Conservation (phyloP, 2,797 vertebrate species). For the Triplophysa bombifrons region DNA sequence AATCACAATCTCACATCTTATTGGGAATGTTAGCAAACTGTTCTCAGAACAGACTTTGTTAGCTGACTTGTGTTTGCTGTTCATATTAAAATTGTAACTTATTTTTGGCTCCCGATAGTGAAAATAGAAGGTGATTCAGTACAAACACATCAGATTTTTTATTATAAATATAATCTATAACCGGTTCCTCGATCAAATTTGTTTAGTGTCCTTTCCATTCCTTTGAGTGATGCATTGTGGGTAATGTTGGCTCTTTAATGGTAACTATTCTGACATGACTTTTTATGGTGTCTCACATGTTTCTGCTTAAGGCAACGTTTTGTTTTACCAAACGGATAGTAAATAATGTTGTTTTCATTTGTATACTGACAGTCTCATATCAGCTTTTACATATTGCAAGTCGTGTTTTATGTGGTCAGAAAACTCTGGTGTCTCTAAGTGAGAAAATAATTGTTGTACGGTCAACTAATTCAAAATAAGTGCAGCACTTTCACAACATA, state of each 20-base stretch:
- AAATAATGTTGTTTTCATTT: slow-evolving; percentile 10
- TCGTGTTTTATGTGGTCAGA: slow-evolving; percentile 10
- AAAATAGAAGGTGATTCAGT: not conserved
- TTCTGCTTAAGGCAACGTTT: slow-evolving; percentile 12
- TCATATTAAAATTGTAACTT: no score
- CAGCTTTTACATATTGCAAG: slow-evolving; percentile 4
- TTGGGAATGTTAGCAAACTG: no score
- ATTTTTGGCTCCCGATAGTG: no score
- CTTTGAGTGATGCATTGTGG: not conserved
- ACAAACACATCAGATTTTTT: not conserved
- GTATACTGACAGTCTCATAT: not conserved
- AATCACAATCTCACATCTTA: no score
- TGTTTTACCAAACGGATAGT: slow-evolving; percentile 25
- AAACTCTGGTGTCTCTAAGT: no score
- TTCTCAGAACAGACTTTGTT: no score
- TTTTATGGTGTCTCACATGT: slow-evolving; percentile 14
- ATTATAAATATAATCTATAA: not conserved
- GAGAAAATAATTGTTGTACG: not conserved
- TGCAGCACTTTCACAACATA: slow-evolving; percentile 21
- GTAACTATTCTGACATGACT: not conserved
- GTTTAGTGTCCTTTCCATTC: not conserved
- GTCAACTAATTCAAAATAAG: not conserved
- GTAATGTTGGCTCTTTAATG: not conserved
- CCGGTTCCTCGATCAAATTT: not conserved
- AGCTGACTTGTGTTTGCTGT: no score